These are phyloP conservation scores for Phymatocera aterrima DNA, from an alignment of 2,888 invertebrate species.

Conservation along the genomic window DNA sequence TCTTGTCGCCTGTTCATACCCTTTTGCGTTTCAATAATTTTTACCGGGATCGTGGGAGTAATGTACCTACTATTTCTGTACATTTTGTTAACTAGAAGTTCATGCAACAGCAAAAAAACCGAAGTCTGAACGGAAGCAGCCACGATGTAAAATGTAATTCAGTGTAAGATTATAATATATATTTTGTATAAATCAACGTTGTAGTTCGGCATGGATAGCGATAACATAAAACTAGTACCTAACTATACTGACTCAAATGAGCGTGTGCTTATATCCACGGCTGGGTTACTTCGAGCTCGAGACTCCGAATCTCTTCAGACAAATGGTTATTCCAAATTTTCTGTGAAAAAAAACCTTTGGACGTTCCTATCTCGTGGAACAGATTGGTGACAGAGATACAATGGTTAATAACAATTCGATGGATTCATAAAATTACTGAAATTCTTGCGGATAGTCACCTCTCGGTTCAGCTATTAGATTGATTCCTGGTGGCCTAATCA, in stretches of 20 bases:
- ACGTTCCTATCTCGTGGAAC: not conserved
- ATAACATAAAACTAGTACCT: not conserved
- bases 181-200: conserved; percentile 14
- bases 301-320: not conserved
- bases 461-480: not conserved
- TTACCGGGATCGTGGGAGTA: not conserved
- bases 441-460: not conserved
- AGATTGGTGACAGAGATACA: not conserved
- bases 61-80: not conserved
- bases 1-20: not conserved
- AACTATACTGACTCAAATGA: not conserved
- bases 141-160: not conserved
- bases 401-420: not conserved
- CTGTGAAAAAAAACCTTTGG: not conserved
- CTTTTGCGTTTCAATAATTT: too few relatives aligned
- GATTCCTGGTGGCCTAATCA: not conserved
- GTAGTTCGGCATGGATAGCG: not conserved
- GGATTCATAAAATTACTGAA: not conserved
- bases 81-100: not conserved
- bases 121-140: conserved; percentile 5
- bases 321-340: not conserved
- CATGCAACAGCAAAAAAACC: not conserved
- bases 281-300: not conserved
- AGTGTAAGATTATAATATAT: conserved; percentile 10
- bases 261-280: not conserved